These are phyloP conservation scores for Trichomalopsis sarcophagae DNA, from an alignment of 1,140 invertebrate genomes.

Conservation along the genomic window DNA sequence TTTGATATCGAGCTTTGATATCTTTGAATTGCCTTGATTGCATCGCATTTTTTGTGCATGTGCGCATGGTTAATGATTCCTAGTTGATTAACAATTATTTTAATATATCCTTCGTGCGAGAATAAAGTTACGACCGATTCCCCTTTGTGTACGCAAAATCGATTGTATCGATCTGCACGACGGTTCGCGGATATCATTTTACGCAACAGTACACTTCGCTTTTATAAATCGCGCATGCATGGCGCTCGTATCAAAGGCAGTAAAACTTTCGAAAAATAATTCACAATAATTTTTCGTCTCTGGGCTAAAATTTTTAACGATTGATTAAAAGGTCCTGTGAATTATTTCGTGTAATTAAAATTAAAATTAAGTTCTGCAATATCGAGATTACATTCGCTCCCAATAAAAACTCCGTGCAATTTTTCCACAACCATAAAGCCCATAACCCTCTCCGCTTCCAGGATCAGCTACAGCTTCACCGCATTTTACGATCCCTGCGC, in stretches of 20 bases:
- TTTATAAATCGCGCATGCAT: neutral
- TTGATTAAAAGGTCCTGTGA: too few relatives aligned
- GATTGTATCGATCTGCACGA: slow-evolving; percentile 33
- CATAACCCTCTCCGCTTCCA: neutral
- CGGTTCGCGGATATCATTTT: slow-evolving; percentile 33
- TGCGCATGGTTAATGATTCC: neutral
- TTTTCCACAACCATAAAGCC: neutral
- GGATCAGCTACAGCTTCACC: neutral
- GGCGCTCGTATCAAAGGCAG: neutral
- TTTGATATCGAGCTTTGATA: too few relatives aligned
- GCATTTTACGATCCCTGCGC: slow-evolving; percentile 40
- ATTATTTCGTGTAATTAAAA: too few relatives aligned
- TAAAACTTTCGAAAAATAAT: neutral
- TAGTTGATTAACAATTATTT: neutral
- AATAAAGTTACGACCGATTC: neutral
- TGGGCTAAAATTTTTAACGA: too few relatives aligned
- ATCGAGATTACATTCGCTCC: neutral
- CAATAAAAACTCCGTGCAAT: neutral
- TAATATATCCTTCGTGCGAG: neutral
- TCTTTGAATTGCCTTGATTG: too few relatives aligned
- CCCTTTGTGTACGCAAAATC: slow-evolving; percentile 2
- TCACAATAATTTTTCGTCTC: neutral
- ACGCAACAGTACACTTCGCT: slow-evolving; percentile 6
- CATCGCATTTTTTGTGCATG: too few relatives aligned
- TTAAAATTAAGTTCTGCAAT: neutral